These are phyloP conservation scores for Lophura nycthemera DNA, from an alignment of 2,113 vertebrate species.

Conservation along the genomic window DNA sequence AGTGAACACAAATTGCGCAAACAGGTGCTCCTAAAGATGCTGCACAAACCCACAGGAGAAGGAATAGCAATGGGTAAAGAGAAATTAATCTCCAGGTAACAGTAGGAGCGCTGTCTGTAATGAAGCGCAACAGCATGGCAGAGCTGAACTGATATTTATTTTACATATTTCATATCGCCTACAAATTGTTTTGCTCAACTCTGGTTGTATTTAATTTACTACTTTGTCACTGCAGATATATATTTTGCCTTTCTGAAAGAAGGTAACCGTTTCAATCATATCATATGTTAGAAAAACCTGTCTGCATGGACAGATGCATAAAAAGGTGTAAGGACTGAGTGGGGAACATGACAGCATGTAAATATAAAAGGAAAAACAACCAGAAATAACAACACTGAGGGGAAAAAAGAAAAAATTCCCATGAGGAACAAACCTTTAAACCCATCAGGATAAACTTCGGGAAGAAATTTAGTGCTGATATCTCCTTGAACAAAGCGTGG, in stretches of 20 bases:
- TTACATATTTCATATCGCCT: not conserved
- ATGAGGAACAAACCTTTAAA: conserved; percentile 87
- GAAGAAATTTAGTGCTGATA: conserved; percentile 95
- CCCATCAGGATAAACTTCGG: conserved; percentile 94
- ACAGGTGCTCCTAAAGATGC: not conserved
- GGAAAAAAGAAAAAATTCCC: not conserved
- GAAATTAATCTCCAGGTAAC: not conserved
- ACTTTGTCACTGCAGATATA: not conserved
- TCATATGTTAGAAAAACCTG: not conserved
- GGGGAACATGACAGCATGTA: not conserved
- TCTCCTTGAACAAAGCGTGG: conserved; percentile 92
- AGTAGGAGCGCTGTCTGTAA: not conserved
- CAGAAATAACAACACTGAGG: not conserved
- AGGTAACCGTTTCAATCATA: not conserved
- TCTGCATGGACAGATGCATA: not conserved
- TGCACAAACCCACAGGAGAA: not conserved
- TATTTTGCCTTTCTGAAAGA: not conserved
- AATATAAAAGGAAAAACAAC: not conserved
- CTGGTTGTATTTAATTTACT: not conserved
- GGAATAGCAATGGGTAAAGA: not conserved
- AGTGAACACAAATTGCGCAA: not conserved
- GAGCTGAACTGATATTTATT: not conserved
- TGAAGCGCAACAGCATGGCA: not conserved
- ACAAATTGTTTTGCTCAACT: not conserved
- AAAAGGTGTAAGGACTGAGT: not conserved